Evolutionary conservation across 2,888 invertebrate species (phyloP).

Genomic region (Koerneria pararmatus): DNA sequence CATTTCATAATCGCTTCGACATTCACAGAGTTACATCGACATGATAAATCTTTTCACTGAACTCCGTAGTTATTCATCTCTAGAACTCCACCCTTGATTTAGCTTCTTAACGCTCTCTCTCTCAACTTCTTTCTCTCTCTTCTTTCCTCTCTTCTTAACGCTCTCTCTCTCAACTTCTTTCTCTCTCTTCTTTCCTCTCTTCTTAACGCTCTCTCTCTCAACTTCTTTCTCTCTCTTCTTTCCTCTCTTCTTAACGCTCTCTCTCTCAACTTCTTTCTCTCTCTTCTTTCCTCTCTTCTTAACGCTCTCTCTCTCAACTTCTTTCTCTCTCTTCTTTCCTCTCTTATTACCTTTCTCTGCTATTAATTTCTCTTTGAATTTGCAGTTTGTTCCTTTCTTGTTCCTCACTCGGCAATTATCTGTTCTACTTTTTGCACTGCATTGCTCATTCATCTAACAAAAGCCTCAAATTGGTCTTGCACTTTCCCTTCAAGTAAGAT

Average conservation of each 20-base stretch:
- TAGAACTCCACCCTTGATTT: neutral
- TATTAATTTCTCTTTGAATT: no score
- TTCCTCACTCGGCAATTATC: no score
- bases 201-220: neutral
- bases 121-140: neutral
- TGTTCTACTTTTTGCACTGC: no score
- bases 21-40: no score
- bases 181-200: conserved; percentile 4
- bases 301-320: neutral
- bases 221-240: neutral
- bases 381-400: no score
- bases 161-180: neutral
- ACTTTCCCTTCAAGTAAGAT: no score
- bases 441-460: no score
- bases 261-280: neutral
- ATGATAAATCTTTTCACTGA: no score
- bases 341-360: conserved; percentile 2
- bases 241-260: conserved; percentile 1
- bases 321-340: conserved; percentile 16
- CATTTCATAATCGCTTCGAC: no score
- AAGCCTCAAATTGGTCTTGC: no score
- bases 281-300: neutral
- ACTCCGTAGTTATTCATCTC: neutral
- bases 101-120: neutral
- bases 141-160: neutral